Evolutionary conservation across 2,113 vertebrate species (phyloP).

Genomic region (Pimephales promelas): DNA sequence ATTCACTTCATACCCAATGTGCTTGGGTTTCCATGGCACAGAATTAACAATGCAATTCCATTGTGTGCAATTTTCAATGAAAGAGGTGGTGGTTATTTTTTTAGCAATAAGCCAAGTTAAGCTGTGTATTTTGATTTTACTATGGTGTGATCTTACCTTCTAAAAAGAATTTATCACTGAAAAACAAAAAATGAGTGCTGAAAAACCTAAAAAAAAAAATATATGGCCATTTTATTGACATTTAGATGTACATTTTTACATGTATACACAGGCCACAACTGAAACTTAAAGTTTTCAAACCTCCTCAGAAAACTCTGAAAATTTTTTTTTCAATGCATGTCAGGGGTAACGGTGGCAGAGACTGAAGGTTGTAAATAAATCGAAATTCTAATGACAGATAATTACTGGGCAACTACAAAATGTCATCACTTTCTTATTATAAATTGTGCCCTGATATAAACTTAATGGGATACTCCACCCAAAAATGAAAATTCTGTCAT

Average conservation of each 20-base stretch:
- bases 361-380: not conserved
- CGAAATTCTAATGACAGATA: no score
- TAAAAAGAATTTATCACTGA: not conserved
- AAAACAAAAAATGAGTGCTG: not conserved
- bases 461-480: no score
- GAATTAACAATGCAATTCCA: constrained; percentile 2
- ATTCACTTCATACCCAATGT: not conserved
- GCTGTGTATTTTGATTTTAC: not conserved
- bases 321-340: not conserved
- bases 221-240: not conserved
- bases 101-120: not conserved
- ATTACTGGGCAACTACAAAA: not conserved
- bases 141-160: not conserved
- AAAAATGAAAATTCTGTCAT: no score
- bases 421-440: not conserved
- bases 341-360: not conserved
- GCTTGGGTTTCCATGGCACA: constrained; percentile 12
- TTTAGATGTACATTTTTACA: not conserved
- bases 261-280: not conserved
- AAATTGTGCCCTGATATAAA: not conserved
- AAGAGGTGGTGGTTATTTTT: not conserved
- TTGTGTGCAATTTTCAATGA: constrained; percentile 14
- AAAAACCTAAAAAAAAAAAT: no score
- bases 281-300: not conserved
- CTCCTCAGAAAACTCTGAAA: not conserved